A percentile compares a stretch with the other conserved stretches of the same genome.
Conservation (phyloP, 2,113 vertebrate species). For the Hylia prasina region DNA sequence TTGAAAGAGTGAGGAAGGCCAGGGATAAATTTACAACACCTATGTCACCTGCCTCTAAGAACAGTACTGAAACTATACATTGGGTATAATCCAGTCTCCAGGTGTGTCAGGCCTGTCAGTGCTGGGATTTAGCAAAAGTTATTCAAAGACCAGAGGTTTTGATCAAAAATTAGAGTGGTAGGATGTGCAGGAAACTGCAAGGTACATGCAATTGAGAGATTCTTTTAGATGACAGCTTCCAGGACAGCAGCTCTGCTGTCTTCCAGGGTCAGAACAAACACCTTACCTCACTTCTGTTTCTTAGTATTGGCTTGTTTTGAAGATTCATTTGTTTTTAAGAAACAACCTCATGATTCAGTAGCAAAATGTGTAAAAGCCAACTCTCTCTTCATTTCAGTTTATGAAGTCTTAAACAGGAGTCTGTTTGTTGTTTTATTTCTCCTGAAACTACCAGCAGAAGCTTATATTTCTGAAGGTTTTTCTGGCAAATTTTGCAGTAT, state of each 20-base stretch:
- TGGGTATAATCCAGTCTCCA: neutral
- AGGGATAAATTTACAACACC: neutral
- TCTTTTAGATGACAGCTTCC: neutral
- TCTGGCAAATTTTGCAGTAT: neutral
- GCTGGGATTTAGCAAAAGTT: neutral
- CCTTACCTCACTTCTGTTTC: neutral
- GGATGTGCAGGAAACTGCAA: neutral
- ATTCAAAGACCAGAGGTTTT: neutral
- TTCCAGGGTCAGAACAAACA: neutral
- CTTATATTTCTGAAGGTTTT: neutral
- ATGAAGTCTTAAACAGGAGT: neutral
- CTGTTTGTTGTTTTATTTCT: neutral
- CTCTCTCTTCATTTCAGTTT: neutral
- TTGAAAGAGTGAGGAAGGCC: neutral
- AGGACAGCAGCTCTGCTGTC: neutral
- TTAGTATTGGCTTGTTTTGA: neutral
- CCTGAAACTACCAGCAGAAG: neutral
- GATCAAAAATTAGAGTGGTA: neutral
- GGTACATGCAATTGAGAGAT: rapidly evolving
- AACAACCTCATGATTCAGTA: neutral
- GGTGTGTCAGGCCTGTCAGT: no score
- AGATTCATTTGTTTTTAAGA: neutral
- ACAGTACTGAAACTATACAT: neutral
- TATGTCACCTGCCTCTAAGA: neutral
- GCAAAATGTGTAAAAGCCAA: neutral